Evolutionary conservation across 2,797 vertebrate species (phyloP).

Genomic region (Neoniphon sammara): DNA sequence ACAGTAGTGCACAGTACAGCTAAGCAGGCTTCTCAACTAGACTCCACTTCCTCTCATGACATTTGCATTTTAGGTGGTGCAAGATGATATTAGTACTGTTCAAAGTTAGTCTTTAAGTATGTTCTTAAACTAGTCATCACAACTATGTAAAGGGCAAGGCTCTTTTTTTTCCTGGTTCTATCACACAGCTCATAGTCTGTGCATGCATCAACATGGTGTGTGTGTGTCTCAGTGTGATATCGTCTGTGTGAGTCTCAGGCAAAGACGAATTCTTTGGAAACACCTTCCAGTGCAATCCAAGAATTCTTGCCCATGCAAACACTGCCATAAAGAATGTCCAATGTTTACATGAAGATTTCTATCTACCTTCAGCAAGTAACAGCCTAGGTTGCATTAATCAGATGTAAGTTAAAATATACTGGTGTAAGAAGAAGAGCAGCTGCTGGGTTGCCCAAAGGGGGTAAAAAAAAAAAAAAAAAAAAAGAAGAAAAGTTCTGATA

Average conservation of each 20-base stretch:
- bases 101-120: no score
- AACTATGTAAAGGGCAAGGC: background rate
- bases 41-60: conserved; percentile 19
- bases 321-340: conserved; percentile 36
- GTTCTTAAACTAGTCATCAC: conserved; percentile 29
- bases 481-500: conserved; percentile 13
- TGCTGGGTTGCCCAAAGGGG: conserved; percentile 3
- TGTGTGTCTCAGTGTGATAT: conserved; percentile 1
- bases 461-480: conserved; percentile 2
- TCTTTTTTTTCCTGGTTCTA: background rate
- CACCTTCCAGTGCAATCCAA: conserved; percentile 1
- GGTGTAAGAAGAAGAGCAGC: conserved; percentile 13
- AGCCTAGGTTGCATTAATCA: conserved; percentile 11
- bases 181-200: background rate
- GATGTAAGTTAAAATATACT: conserved; percentile 13
- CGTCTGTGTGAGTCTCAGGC: background rate
- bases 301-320: conserved; percentile 21
- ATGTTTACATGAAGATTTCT: conserved; percentile 47
- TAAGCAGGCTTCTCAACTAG: conserved; percentile 13
- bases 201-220: background rate
- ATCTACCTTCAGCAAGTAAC: conserved; percentile 42
- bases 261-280: conserved; percentile 14
- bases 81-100: background rate
- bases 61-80: conserved; percentile 7
- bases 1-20: conserved; percentile 1